Percentiles rank a stretch among this genome's conserved stretches.
Evolutionary conservation across 1,140 invertebrate species (phyloP).

Genomic region (Cheumatopsyche charites): DNA sequence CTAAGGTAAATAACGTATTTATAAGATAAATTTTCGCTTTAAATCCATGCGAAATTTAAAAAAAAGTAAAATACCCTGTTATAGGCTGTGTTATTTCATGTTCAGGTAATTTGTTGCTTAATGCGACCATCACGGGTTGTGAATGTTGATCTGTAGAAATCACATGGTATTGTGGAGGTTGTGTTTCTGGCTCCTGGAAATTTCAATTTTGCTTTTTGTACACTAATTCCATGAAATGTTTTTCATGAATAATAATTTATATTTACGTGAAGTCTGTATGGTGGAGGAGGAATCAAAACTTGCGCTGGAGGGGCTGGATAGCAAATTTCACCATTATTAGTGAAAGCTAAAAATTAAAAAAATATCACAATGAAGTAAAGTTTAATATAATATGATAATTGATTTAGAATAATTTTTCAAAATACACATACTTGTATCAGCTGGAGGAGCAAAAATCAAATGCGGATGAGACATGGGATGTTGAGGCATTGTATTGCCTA

Average conservation of each 20-base stretch:
- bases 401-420: not conserved
- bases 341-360: slow-evolving; percentile 8
- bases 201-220: not conserved
- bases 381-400: not conserved
- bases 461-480: slow-evolving; percentile 21
- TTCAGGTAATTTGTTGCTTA: slow-evolving; percentile 29
- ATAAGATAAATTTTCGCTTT: not conserved
- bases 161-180: slow-evolving; percentile 16
- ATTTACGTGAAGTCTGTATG: slow-evolving; percentile 24
- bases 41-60: not conserved
- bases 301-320: slow-evolving; percentile 11
- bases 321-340: slow-evolving; percentile 16
- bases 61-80: slow-evolving; percentile 7
- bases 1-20: not conserved
- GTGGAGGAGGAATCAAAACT: slow-evolving; percentile 12
- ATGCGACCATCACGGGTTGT: slow-evolving; percentile 17
- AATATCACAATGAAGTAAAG: not conserved
- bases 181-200: slow-evolving; percentile 23
- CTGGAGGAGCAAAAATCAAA: slow-evolving; percentile 19
- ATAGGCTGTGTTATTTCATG: slow-evolving; percentile 16
- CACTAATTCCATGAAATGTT: not conserved
- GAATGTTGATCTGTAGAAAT: slow-evolving; percentile 6
- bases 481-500: not conserved
- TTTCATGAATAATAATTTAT: slow-evolving; percentile 1
- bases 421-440: slow-evolving; percentile 5